Conservation (phyloP, 2,113 vertebrate genomes). For the Ciconia boyciana region DNA sequence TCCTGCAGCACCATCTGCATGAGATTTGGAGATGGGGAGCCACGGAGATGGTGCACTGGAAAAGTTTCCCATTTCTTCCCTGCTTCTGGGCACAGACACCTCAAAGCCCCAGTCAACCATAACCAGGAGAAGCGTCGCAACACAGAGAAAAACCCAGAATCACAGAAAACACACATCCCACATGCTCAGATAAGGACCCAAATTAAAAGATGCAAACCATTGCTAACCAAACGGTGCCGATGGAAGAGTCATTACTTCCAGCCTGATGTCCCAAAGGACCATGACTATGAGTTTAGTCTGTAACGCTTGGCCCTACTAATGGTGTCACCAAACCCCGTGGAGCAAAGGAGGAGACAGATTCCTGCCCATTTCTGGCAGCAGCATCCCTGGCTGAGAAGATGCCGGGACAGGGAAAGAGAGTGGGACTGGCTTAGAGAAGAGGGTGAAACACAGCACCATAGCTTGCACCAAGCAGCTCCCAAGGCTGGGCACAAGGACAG, state of each 20-base stretch:
- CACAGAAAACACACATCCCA: not conserved
- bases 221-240: rapidly evolving
- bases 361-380: not conserved
- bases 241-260: not conserved
- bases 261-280: not conserved
- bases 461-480: not conserved
- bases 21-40: not conserved
- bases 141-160: rapidly evolving
- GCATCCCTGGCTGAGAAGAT: not conserved
- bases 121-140: not conserved
- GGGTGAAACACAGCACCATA: rapidly evolving
- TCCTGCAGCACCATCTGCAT: not conserved
- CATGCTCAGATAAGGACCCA: rapidly evolving
- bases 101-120: not conserved
- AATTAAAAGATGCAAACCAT: not conserved
- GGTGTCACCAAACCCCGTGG: not conserved
- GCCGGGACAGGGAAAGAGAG: not conserved
- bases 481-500: not conserved
- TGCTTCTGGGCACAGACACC: not conserved
- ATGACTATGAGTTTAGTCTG: rapidly evolving
- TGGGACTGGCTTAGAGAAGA: not conserved
- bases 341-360: not conserved
- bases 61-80: not conserved
- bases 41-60: rapidly evolving
- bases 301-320: rapidly evolving